A percentile compares a stretch with the other conserved stretches of the same genome.
Evolutionary conservation across 2,797 vertebrate species (phyloP).

Genomic region (Paratrypauchen microcephalus): DNA sequence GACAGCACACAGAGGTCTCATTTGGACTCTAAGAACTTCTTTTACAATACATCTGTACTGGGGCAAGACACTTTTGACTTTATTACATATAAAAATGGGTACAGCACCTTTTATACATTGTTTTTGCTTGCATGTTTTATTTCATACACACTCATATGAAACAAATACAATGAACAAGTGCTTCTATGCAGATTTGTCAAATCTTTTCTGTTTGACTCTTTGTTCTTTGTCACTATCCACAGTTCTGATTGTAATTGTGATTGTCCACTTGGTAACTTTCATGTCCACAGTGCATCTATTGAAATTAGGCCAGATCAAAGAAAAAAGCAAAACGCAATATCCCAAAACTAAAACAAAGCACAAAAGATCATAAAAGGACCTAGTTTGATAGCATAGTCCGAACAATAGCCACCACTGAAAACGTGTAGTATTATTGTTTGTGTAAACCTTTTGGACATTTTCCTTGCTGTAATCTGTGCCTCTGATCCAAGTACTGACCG

Average conservation of each 20-base stretch:
- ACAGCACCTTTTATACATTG: not conserved
- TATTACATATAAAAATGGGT: not conserved
- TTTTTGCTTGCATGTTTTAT: not conserved
- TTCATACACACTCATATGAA: not conserved
- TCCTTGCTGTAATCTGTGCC: not conserved
- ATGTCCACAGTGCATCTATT: conserved; percentile 7
- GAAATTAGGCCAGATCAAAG: conserved; percentile 1
- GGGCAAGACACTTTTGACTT: not conserved
- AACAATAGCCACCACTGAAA: not conserved
- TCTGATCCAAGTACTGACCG: too few relatives aligned
- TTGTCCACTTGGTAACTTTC: not conserved
- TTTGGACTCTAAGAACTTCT: too few relatives aligned
- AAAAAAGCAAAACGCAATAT: not conserved
- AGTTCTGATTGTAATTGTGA: not conserved
- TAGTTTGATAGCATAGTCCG: not conserved
- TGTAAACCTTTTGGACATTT: not conserved
- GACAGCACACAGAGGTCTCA: too few relatives aligned
- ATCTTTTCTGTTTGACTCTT: not conserved
- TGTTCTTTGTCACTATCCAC: not conserved
- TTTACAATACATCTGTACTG: too few relatives aligned
- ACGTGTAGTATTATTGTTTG: not conserved
- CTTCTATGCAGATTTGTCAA: not conserved
- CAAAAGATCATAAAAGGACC: not conserved
- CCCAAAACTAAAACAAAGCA: not conserved
- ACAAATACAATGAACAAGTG: not conserved